phyloP scores from a whole-genome alignment of 2,113 vertebrate species.

The Orthonyx spaldingii region DNA sequence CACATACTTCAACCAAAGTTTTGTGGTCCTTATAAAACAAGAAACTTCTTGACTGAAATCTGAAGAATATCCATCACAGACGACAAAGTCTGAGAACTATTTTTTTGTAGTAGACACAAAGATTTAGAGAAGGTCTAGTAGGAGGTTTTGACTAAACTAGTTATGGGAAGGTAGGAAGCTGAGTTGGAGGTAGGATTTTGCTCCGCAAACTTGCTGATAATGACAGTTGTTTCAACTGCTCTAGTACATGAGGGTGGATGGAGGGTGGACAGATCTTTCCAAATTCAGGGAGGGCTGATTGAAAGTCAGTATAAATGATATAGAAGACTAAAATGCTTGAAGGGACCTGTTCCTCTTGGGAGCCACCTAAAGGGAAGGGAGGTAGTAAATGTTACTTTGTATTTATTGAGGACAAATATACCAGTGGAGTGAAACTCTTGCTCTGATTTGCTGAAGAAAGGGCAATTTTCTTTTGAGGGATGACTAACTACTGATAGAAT shows the following conservation, averaged over 20 bases:
- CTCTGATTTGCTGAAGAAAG: not conserved
- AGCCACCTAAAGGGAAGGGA: not conserved
- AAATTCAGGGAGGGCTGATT: not conserved
- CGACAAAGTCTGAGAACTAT: not conserved
- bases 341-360: not conserved
- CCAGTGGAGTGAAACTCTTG: not conserved
- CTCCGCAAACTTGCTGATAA: not conserved
- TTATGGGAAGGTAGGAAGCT: not conserved
- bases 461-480: not conserved
- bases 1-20: not conserved
- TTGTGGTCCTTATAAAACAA: not conserved
- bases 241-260: not conserved
- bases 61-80: not conserved
- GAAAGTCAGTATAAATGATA: not conserved
- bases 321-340: not conserved
- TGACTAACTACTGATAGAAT: not conserved
- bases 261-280: not conserved
- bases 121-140: not conserved
- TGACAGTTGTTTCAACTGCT: not conserved
- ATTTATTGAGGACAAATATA: not conserved
- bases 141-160: slow-evolving; percentile 9
- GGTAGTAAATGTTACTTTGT: not conserved
- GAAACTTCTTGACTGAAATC: not conserved
- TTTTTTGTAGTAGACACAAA: not conserved
- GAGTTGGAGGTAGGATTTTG: not conserved